Percentiles rank a stretch among this genome's conserved stretches.
phyloP scores from a whole-genome alignment of 2,797 vertebrate genomes.

The Paratrypauchen microcephalus region DNA sequence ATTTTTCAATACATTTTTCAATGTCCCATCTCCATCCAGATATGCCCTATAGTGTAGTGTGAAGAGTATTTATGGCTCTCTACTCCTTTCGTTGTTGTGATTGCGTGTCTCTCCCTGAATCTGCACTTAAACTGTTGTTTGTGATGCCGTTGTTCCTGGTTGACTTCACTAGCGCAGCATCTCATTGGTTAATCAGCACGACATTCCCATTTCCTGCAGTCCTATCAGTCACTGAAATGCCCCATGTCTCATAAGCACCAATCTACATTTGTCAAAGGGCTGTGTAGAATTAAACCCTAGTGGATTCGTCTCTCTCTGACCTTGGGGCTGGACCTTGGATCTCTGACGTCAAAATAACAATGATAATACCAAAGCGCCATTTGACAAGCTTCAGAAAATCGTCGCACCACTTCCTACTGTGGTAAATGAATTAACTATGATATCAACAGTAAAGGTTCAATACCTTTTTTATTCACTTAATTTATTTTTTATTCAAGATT shows the following conservation, averaged over 20 bases:
- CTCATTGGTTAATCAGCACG: conserved; percentile 67
- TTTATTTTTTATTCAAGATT: no score
- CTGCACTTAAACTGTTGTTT: conserved; percentile 48
- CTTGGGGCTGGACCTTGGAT: conserved; percentile 75
- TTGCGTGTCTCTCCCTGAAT: conserved; percentile 43
- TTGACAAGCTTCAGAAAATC: conserved; percentile 71
- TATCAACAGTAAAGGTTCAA: not conserved
- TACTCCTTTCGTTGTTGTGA: conserved; percentile 38
- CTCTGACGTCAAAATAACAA: conserved; percentile 72
- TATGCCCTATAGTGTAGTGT: conserved; percentile 32
- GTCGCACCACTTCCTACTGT: not conserved
- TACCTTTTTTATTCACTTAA: not conserved
- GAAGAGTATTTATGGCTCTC: conserved; percentile 32
- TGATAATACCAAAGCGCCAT: conserved; percentile 67
- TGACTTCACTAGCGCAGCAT: conserved; percentile 51
- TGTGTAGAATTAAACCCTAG: conserved; percentile 73
- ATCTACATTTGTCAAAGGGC: conserved; percentile 74
- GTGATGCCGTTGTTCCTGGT: conserved; percentile 37
- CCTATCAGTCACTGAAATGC: conserved; percentile 72
- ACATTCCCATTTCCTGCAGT: conserved; percentile 63
- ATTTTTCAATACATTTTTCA: no score
- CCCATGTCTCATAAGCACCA: conserved; percentile 73
- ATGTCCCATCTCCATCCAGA: not conserved
- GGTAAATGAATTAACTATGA: not conserved
- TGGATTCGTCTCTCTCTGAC: conserved; percentile 73